Evolutionary conservation across 2,113 vertebrate genomes (phyloP).

Genomic region (Rhombomys opimus): DNA sequence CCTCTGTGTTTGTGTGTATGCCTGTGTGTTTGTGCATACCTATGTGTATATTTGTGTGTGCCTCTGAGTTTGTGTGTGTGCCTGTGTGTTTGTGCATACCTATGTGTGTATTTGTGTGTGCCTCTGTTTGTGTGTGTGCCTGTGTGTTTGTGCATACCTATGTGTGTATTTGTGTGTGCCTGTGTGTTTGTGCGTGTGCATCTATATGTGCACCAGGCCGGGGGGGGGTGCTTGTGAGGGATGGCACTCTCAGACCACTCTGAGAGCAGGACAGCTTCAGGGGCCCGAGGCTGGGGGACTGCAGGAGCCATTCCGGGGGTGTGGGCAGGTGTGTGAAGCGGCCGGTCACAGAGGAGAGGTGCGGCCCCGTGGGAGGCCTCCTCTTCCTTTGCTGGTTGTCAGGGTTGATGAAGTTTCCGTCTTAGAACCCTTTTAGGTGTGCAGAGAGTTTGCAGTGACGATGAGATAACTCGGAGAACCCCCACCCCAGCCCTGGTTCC

Average conservation of each 20-base stretch:
- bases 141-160: not conserved
- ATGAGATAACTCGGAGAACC: not conserved
- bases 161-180: not conserved
- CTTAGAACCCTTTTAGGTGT: not conserved
- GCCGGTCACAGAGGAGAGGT: too few relatives aligned
- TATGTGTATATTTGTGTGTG: too few relatives aligned
- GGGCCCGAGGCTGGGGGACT: not conserved
- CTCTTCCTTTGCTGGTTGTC: not conserved
- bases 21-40: too few relatives aligned
- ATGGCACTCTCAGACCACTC: not conserved
- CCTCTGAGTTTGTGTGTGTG: too few relatives aligned
- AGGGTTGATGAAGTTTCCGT: not conserved
- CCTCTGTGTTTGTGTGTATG: too few relatives aligned
- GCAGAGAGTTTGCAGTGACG: not conserved
- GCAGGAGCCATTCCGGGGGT: not conserved
- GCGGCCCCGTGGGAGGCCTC: not conserved
- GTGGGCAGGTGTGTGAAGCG: not conserved
- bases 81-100: too few relatives aligned
- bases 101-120: too few relatives aligned
- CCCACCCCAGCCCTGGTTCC: fast-evolving
- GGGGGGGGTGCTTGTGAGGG: not conserved
- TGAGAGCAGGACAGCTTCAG: not conserved
- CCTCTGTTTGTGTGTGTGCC: too few relatives aligned
- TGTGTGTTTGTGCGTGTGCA: not conserved
- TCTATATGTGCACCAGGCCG: fast-evolving